Conservation (phyloP, 2,888 invertebrate species). For the Epiblema foenella region DNA sequence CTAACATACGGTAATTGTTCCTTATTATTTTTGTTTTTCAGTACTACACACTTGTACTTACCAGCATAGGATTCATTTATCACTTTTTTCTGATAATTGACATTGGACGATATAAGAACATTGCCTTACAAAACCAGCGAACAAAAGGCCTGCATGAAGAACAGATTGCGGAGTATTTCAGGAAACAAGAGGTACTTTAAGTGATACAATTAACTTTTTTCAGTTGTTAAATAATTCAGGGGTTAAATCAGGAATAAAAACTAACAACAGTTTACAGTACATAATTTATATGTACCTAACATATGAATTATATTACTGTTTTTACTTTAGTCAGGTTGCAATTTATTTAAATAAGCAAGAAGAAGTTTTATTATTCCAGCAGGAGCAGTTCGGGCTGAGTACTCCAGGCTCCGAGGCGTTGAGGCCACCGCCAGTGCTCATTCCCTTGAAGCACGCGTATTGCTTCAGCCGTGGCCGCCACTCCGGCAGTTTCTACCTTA, state of each 20-base stretch:
- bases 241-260: too few relatives aligned
- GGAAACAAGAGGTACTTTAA: constrained; percentile 70
- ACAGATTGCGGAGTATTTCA: constrained; percentile 71
- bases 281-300: too few relatives aligned
- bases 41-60: constrained; percentile 86
- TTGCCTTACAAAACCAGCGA: constrained; percentile 75
- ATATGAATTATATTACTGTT: too few relatives aligned
- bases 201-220: constrained; percentile 38
- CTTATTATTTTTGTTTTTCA: constrained; percentile 71
- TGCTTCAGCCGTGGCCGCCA: constrained; percentile 89
- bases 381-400: constrained; percentile 52
- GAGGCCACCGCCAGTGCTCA: constrained; percentile 67
- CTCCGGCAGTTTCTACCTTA: constrained; percentile 90
- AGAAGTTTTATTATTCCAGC: constrained; percentile 47
- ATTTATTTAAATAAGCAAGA: too few relatives aligned
- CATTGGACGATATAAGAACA: constrained; percentile 84
- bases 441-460: constrained; percentile 83
- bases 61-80: constrained; percentile 85
- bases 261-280: too few relatives aligned
- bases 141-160: constrained; percentile 70
- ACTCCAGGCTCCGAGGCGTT: constrained; percentile 55
- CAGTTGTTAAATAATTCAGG: too few relatives aligned
- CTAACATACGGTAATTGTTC: too few relatives aligned
- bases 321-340: too few relatives aligned
- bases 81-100: constrained; percentile 86